Conservation (phyloP, 2,113 vertebrate species). For the Apeltes quadracus region DNA sequence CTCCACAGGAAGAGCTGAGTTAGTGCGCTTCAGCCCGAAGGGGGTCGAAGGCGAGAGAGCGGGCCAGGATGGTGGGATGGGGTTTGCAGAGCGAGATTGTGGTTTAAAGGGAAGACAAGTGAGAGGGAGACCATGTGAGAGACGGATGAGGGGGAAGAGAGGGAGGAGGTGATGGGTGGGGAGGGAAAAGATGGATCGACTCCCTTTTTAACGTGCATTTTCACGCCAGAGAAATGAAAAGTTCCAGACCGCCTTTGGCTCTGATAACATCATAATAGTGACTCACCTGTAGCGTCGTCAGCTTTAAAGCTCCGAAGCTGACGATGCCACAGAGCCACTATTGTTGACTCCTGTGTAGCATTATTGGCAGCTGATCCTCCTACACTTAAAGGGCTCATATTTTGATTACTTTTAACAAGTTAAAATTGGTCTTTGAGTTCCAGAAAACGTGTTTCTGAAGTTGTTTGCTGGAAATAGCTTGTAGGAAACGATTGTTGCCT, state of each 20-base stretch:
- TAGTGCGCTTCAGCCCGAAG: conserved; percentile 33
- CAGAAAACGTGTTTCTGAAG: too few species aligned
- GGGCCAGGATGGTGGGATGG: conserved; percentile 1
- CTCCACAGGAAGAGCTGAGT: conserved; percentile 66
- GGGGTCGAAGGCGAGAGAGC: neutral
- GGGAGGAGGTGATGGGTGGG: neutral
- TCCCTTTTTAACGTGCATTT: neutral
- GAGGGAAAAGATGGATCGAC: neutral
- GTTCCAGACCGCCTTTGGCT: neutral
- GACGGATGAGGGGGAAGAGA: conserved; percentile 5
- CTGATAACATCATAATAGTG: neutral
- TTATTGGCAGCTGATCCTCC: neutral
- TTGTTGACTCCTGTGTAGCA: too few species aligned
- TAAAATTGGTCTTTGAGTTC: too few species aligned
- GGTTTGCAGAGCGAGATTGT: neutral
- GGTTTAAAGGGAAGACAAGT: conserved; percentile 2
- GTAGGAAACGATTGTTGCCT: too few species aligned
- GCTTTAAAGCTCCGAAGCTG: neutral
- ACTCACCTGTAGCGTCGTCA: neutral
- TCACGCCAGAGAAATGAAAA: neutral
- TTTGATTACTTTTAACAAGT: too few species aligned
- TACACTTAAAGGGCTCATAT: too few species aligned
- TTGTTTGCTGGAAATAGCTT: too few species aligned
- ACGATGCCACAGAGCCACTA: neutral
- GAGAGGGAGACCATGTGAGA: neutral